These are phyloP conservation scores for Cataglyphis cursor DNA, from an alignment of 2,888 invertebrate genomes.

Conservation along the genomic window DNA sequence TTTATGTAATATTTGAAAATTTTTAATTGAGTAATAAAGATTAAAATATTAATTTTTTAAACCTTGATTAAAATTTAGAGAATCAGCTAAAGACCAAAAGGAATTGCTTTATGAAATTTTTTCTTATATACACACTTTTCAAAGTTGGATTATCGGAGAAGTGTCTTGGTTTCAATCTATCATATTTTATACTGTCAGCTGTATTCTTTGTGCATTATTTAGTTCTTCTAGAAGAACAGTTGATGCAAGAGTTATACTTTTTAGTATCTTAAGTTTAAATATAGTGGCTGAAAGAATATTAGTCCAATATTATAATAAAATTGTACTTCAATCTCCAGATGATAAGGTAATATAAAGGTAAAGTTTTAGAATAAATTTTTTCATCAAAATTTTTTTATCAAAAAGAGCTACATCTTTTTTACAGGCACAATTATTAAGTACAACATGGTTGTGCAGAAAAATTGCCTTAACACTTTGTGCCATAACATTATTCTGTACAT, in stretches of 20 bases:
- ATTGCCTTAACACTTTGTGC: conserved; percentile 76
- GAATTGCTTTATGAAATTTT: conserved; percentile 88
- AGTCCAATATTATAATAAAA: conserved; percentile 80
- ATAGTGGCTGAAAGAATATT: conserved; percentile 87
- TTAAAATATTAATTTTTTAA: background rate
- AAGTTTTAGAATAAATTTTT: background rate
- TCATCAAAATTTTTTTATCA: conserved; percentile 6
- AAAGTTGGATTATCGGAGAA: conserved; percentile 89
- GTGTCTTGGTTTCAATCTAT: conserved; percentile 90
- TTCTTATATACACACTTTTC: conserved; percentile 88
- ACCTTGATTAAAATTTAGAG: conserved; percentile 78
- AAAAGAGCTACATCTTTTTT: conserved; percentile 2
- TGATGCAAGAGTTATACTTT: conserved; percentile 88
- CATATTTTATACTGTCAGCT: conserved; percentile 88
- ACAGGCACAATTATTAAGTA: conserved; percentile 73
- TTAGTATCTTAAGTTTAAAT: conserved; percentile 87
- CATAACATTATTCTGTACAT: conserved; percentile 78
- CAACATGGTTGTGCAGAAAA: conserved; percentile 82
- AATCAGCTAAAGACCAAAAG: conserved; percentile 88
- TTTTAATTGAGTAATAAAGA: conserved; percentile 9
- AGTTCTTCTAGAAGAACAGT: conserved; percentile 88
- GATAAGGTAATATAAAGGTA: conserved; percentile 75
- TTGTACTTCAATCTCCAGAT: conserved; percentile 64
- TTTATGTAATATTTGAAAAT: background rate
- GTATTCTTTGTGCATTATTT: conserved; percentile 88